Evolutionary conservation across 1,140 invertebrate genomes (phyloP), one percentile per base, ranked within the genome.

Genomic region (Pseudomyrmex pallidus): DNA sequence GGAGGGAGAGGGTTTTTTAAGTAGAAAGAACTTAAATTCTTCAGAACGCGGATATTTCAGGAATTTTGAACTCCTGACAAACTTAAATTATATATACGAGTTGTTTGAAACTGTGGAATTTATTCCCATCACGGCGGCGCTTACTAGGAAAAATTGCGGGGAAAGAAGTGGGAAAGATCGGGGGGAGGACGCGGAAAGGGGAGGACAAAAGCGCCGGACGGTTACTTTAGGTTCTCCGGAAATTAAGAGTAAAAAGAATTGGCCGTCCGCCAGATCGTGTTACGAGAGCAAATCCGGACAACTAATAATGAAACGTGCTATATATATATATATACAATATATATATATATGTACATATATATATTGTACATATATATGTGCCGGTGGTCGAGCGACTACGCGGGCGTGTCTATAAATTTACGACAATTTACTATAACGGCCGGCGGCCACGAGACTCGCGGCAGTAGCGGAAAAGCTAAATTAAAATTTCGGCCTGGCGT

Each of bases 291-390:
- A 87, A 90, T 85, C 84, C 86, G 73, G 80, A 87, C 85, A 86
- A 91, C 88, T 91, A 90, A 89, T 90, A 90, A 90, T 84, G 85
- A 90, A 90, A 90, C 78, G 73, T 74, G 82, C 70, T 84, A 64
- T 84, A 80, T 85, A 73, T 80, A 73, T 7, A 35, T 35, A 35
- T 35, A 25, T 1, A 25, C 3, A 25, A 25, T 25, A 25, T 25
- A 25, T 25, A 25, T 25, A 25, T 25, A 25, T 25, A 3, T 25
- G 0, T 25, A 25, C n/a, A n/a, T 25, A 25, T 25, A 3, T 25
- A 25, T 25, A 25, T 25, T 25, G 0, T 25, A 25, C 2, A 25
- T 25, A 35, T 35, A 35, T 35, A 35, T 35, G 59, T 82, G 17
- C 50, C 56, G 85, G 22, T 50, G 72, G 22, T 15, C 72, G 59